Base-by-base conservation (phyloP, 2,113 vertebrate species). In the Corydoras sp. region DNA sequence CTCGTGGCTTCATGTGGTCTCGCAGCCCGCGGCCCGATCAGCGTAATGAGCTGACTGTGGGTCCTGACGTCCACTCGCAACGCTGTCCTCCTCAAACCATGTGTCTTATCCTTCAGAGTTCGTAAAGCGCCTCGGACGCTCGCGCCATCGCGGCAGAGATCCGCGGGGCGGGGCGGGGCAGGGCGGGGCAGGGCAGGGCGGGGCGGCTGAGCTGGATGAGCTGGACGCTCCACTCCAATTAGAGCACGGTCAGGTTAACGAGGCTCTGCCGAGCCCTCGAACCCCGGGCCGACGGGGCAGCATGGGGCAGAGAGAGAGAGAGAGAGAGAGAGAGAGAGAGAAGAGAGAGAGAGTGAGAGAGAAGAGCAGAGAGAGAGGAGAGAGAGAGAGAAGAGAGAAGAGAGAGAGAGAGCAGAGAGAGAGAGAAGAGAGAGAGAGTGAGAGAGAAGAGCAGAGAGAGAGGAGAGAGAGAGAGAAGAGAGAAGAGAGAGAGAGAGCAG, bases 21-120 rank as follows among this genome's bases (percentile, higher is more conserved):
- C 61, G 71, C 69, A 84, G 80, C 81, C 87, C 86, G 81, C 83
- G 85, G 82, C 79, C 61, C 2, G 18, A 24, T 24, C 18, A 85
- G 72, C 79, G 81, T 83, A 83, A 81, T 71, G 76, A 83, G 80
- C 88, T 87, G 87, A 88, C 77, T 79, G 87, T 88, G 85, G 86
- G 85, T 90, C 90, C 82, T 86, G 89, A 88, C 85, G 85, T 86
- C 63, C 62, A 80, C 72, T 86, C 67, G 62, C 62, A 73, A 69
- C 13, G 58, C 66, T 76, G 71, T 51, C 48, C 59, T 49, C 68
- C 29, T 56, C 31, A 62, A 73, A 75, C 69, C 76, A 68, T 81
- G 76, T 69, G 62, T 62, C 79, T 79, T 81, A 79, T 85, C 86
- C 84, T 85, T 85, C 71, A 74, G 82, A 86, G 85, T 86, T 85